Conservation (phyloP, 2,888 invertebrate species). For the Cerastis rubricosa region DNA sequence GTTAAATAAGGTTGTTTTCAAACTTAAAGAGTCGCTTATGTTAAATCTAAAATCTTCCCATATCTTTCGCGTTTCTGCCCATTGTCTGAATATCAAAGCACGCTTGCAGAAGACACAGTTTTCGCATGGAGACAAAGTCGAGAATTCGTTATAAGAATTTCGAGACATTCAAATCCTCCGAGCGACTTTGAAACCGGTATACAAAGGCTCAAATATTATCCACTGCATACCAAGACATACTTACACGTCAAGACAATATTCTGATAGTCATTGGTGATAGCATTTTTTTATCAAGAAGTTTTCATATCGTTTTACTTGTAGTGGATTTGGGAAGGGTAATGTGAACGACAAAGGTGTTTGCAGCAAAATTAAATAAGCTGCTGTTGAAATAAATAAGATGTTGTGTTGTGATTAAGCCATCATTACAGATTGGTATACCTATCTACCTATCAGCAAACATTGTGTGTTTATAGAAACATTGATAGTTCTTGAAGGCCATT, state of each 20-base stretch:
- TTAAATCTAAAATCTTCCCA: constrained; percentile 1
- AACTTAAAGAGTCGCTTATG: background rate
- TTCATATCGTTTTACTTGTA: background rate
- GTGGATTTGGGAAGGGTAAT: background rate
- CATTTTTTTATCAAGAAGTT: constrained; percentile 10
- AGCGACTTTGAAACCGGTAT: constrained; percentile 60
- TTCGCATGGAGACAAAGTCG: constrained; percentile 50
- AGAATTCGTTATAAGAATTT: constrained; percentile 57
- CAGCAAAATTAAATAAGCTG: background rate
- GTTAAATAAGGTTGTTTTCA: constrained; percentile 18
- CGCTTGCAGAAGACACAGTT: constrained; percentile 40
- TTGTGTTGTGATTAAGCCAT: background rate
- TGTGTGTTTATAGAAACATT: background rate
- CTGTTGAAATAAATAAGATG: background rate
- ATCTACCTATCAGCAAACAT: background rate
- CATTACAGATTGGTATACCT: background rate
- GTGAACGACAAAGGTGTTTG: background rate
- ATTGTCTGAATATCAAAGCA: constrained; percentile 28
- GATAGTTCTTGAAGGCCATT: background rate
- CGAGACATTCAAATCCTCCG: constrained; percentile 60
- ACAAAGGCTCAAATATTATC: constrained; percentile 51
- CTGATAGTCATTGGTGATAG: constrained; percentile 29
- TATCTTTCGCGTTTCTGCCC: constrained; percentile 14
- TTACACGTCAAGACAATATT: constrained; percentile 39
- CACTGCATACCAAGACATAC: constrained; percentile 40